These are phyloP conservation scores for Petroica traversi DNA, from an alignment of 2,113 vertebrate genomes.

Conservation along the genomic window DNA sequence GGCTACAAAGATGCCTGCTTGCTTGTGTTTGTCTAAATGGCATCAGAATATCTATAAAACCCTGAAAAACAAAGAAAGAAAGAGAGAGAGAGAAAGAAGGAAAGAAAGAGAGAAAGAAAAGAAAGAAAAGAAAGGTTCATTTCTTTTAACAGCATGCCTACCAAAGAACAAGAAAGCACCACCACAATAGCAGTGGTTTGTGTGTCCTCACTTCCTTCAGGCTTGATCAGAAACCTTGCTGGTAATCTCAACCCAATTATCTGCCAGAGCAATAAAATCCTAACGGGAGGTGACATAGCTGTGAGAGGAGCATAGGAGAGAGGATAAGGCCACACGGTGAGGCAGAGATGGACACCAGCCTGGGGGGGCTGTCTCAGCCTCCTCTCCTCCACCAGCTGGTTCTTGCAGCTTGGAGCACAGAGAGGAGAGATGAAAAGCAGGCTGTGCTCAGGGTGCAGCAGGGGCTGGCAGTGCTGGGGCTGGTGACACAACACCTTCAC, in stretches of 20 bases:
- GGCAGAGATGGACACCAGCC: background rate
- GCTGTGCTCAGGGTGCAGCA: fast-evolving
- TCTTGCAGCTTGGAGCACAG: fast-evolving
- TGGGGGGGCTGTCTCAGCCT: fast-evolving
- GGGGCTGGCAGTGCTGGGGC: background rate
- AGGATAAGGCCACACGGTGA: fast-evolving
- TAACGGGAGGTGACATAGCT: fast-evolving
- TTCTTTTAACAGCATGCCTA: background rate
- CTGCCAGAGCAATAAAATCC: background rate
- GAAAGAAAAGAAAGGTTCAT: background rate
- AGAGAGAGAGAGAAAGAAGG: fast-evolving
- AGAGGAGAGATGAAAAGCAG: background rate
- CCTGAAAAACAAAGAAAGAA: background rate
- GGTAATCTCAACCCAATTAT: background rate
- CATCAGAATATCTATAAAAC: background rate
- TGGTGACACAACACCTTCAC: background rate
- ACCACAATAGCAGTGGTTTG: background rate
- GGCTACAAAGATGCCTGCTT: background rate
- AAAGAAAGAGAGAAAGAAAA: background rate
- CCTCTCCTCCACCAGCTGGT: background rate
- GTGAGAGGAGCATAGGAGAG: fast-evolving
- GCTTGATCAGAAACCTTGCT: background rate
- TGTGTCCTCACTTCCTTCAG: background rate
- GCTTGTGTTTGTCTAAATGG: background rate
- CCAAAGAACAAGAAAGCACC: background rate